Evolutionary conservation across 2,797 vertebrate species (phyloP).

Genomic region (Microctenopoma stevenorrisi): DNA sequence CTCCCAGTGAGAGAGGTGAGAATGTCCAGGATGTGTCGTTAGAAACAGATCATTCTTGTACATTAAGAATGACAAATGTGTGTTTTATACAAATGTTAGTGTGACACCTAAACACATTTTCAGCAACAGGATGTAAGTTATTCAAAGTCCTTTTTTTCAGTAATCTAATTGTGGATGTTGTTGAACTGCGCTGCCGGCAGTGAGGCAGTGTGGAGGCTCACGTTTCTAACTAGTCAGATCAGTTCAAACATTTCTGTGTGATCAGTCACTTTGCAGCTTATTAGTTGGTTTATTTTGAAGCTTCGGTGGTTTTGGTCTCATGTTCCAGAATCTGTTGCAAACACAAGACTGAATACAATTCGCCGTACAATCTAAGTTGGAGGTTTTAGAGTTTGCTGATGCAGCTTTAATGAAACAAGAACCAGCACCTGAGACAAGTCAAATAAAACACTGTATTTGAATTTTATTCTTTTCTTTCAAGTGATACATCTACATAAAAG

Average conservation of each 20-base stretch:
- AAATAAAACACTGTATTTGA: conserved; percentile 66
- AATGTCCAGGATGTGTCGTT: not conserved
- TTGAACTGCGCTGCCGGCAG: no score
- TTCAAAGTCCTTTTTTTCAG: no score
- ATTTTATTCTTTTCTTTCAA: conserved; percentile 76
- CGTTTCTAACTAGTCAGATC: no score
- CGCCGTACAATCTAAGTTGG: not conserved
- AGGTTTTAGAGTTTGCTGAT: not conserved
- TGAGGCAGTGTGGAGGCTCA: no score
- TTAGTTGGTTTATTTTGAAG: no score
- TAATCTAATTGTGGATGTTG: no score
- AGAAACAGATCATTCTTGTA: not conserved
- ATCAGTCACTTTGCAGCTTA: no score
- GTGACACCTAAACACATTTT: not conserved
- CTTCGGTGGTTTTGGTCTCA: not conserved
- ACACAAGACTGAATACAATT: not conserved
- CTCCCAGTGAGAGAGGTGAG: not conserved
- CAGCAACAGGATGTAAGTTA: no score
- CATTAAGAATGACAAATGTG: not conserved
- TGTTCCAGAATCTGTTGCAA: not conserved
- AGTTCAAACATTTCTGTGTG: no score
- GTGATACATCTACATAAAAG: conserved; percentile 81
- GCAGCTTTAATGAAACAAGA: conserved; percentile 5
- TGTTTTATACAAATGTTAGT: conserved; percentile 2
- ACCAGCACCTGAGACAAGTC: conserved; percentile 23